Evolutionary conservation across 1,140 invertebrate genomes (phyloP).

Genomic region (Hyphantria cunea): DNA sequence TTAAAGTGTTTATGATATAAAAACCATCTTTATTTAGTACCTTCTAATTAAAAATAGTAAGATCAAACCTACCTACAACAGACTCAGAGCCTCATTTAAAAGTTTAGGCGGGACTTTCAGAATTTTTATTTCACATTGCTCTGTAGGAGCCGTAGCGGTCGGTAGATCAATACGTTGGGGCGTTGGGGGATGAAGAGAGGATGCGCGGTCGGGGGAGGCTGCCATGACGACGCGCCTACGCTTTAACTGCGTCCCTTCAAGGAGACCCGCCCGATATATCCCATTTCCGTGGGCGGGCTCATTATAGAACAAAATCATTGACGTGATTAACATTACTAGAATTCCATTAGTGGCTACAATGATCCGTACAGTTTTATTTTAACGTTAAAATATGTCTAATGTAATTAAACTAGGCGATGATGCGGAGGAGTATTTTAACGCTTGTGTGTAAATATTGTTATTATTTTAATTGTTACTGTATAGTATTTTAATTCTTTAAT

Average conservation of each 20-base stretch:
- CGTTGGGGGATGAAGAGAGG: slow-evolving; percentile 5
- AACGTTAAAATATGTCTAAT: too few species aligned
- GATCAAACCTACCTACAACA: background rate
- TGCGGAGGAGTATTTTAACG: too few species aligned
- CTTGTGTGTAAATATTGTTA: too few species aligned
- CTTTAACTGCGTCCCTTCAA: slow-evolving; percentile 51
- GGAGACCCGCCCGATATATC: slow-evolving; percentile 55
- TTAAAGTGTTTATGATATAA: too few species aligned
- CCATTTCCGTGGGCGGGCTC: slow-evolving; percentile 55
- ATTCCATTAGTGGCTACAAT: slow-evolving; percentile 11
- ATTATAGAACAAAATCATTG: slow-evolving; percentile 53
- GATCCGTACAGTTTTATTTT: slow-evolving; percentile 14
- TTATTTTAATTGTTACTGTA: too few species aligned
- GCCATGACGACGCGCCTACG: slow-evolving; percentile 70
- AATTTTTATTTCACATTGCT: slow-evolving; percentile 42
- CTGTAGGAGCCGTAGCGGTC: slow-evolving; percentile 26
- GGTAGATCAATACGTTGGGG: slow-evolving; percentile 52
- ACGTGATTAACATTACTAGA: slow-evolving; percentile 41
- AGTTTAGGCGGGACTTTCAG: slow-evolving; percentile 30
- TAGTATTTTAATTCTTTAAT: too few species aligned
- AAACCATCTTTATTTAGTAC: too few species aligned
- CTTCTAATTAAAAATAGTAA: background rate
- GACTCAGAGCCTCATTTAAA: slow-evolving; percentile 13
- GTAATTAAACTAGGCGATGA: too few species aligned
- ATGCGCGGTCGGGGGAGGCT: slow-evolving; percentile 30